phyloP scores from a whole-genome alignment of 2,113 vertebrate species.

The Typhlomys cinereus region DNA sequence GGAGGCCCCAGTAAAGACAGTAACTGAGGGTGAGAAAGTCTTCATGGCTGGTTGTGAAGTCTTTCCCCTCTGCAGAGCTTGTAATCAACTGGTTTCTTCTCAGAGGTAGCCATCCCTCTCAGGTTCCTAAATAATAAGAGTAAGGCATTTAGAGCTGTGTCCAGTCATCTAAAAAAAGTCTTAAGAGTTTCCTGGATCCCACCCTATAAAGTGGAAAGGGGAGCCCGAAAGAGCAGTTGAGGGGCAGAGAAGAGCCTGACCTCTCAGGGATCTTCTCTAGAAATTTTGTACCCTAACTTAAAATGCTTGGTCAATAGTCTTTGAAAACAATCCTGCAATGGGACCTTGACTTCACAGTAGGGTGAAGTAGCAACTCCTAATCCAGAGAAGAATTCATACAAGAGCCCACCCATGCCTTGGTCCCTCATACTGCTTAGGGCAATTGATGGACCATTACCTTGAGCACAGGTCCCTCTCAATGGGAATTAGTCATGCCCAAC shows the following conservation, averaged over 20 bases:
- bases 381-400: conserved; percentile 28
- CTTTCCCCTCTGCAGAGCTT: conserved; percentile 57
- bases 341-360: background rate
- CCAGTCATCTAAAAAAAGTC: background rate
- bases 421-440: background rate
- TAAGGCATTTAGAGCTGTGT: background rate
- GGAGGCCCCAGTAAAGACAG: conserved; percentile 51
- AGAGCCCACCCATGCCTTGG: background rate
- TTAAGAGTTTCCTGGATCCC: background rate
- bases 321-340: background rate
- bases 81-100: conserved; percentile 66
- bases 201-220: background rate
- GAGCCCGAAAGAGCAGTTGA: background rate
- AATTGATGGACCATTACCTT: conserved; percentile 76
- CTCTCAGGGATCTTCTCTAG: background rate
- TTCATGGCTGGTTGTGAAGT: background rate
- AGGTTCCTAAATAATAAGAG: conserved; percentile 70
- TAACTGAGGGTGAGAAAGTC: conserved; percentile 51
- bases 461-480: conserved; percentile 85
- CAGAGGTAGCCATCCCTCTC: conserved; percentile 77
- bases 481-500: conserved; percentile 91
- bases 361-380: background rate
- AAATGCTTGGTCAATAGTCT: background rate
- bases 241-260: background rate
- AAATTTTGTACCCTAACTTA: background rate